These are phyloP conservation scores for Pediacus dermestoides DNA, from an alignment of 2,888 invertebrate genomes.

Conservation along the genomic window DNA sequence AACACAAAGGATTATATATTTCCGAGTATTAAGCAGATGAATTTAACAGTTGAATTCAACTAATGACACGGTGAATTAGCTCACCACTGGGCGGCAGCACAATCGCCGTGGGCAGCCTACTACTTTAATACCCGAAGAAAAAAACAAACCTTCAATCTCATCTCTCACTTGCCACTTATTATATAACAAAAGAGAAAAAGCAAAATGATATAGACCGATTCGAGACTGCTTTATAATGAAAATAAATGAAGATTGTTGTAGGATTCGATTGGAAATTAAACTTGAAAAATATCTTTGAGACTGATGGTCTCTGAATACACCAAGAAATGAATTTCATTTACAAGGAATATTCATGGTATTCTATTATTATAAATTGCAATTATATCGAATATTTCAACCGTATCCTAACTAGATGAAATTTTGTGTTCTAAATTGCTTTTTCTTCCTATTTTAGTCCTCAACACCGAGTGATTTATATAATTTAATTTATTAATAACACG, in stretches of 20 bases:
- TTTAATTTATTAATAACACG: too few relatives aligned
- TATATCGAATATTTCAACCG: conserved; percentile 2
- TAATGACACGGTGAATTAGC: conserved; percentile 36
- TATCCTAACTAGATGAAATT: conserved; percentile 1
- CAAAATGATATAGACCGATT: conserved; percentile 4
- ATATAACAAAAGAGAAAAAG: conserved; percentile 11
- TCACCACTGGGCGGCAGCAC: conserved; percentile 29
- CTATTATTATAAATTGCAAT: conserved; percentile 1
- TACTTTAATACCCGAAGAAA: conserved; percentile 22
- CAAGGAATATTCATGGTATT: neutral
- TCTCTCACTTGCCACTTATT: conserved; percentile 15
- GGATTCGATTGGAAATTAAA: conserved; percentile 11
- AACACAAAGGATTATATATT: conserved; percentile 2
- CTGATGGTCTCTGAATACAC: conserved; percentile 4
- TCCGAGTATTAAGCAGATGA: conserved; percentile 21
- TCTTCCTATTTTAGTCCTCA: too few relatives aligned
- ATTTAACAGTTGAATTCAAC: conserved; percentile 35
- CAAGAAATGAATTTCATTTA: conserved; percentile 7
- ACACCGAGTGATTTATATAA: too few relatives aligned
- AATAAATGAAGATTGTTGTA: conserved; percentile 10
- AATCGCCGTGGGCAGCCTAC: conserved; percentile 29
- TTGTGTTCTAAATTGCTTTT: too few relatives aligned
- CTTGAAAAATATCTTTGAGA: conserved; percentile 8
- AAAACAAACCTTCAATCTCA: conserved; percentile 12
- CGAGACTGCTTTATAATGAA: conserved; percentile 9